phyloP scores from a whole-genome alignment of 2,113 vertebrate species.

The Archocentrus centrarchus region DNA sequence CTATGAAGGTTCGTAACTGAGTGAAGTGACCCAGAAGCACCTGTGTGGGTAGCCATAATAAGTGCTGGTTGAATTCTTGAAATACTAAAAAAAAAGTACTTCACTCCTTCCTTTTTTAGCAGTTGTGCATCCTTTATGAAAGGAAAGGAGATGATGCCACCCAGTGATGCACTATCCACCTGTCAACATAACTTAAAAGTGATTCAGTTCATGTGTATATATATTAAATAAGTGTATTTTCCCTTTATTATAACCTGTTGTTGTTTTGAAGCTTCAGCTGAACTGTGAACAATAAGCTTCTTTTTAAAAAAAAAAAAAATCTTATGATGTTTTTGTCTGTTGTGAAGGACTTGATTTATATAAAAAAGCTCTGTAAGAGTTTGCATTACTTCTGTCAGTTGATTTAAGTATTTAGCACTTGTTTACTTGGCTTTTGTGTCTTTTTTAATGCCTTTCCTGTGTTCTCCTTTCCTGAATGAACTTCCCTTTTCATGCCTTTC shows the following conservation, averaged over 20 bases:
- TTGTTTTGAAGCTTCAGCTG: neutral
- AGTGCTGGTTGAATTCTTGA: neutral
- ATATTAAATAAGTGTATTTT: neutral
- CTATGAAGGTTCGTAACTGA: accelerated
- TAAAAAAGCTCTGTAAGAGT: too few species aligned
- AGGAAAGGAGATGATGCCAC: too few species aligned
- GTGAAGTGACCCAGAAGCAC: neutral
- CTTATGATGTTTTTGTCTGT: too few species aligned
- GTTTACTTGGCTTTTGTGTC: too few species aligned
- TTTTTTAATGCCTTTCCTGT: too few species aligned
- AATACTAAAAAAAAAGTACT: too few species aligned
- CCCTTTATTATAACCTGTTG: neutral
- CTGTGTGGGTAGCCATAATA: accelerated
- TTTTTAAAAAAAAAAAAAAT: neutral
- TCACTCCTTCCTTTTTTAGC: too few species aligned
- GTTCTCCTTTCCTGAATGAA: neutral
- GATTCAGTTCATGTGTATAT: neutral
- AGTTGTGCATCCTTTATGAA: too few species aligned
- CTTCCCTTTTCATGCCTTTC: neutral
- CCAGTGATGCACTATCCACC: neutral
- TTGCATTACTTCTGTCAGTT: too few species aligned
- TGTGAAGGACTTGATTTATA: too few species aligned
- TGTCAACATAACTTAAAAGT: neutral
- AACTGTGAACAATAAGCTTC: neutral
- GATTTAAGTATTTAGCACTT: too few species aligned